These are phyloP conservation scores for Eudyptes chrysolophus DNA, from an alignment of 2,113 vertebrate genomes.

Conservation along the genomic window DNA sequence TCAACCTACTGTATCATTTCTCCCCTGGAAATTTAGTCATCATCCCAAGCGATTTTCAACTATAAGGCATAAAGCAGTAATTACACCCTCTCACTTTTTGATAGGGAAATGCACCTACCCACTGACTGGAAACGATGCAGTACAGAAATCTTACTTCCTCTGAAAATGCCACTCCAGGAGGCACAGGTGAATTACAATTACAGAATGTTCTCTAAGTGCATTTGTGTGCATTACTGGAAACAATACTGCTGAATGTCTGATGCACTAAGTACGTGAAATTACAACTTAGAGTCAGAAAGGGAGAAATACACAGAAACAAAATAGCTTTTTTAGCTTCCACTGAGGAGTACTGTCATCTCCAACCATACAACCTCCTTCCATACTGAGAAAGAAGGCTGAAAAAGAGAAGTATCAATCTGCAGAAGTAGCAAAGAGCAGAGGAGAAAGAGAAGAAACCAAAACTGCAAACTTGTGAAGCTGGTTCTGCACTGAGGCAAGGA, in stretches of 20 bases:
- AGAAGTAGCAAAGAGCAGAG: neutral
- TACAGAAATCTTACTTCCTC: neutral
- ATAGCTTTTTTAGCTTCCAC: neutral
- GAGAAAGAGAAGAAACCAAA: neutral
- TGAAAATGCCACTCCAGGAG: slow-evolving; percentile 2
- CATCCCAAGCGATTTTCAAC: slow-evolving; percentile 15
- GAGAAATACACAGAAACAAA: neutral
- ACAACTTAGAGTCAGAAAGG: neutral
- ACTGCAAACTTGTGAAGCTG: neutral
- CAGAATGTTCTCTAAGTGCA: neutral
- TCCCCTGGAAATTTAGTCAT: slow-evolving; percentile 21
- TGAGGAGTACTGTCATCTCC: neutral
- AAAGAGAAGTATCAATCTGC: neutral
- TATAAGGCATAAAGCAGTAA: slow-evolving; percentile 6
- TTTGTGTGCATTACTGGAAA: slow-evolving; percentile 4
- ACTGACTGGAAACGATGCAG: neutral
- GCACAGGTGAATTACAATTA: neutral
- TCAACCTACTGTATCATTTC: neutral
- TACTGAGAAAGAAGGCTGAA: neutral
- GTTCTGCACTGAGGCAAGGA: neutral
- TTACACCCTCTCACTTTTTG: neutral
- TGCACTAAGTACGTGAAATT: neutral
- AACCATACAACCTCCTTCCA: neutral
- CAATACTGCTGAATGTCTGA: neutral
- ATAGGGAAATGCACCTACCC: neutral